Base-by-base conservation (phyloP, 2,888 invertebrate species). In the Epiperipatus broadwayi region DNA sequence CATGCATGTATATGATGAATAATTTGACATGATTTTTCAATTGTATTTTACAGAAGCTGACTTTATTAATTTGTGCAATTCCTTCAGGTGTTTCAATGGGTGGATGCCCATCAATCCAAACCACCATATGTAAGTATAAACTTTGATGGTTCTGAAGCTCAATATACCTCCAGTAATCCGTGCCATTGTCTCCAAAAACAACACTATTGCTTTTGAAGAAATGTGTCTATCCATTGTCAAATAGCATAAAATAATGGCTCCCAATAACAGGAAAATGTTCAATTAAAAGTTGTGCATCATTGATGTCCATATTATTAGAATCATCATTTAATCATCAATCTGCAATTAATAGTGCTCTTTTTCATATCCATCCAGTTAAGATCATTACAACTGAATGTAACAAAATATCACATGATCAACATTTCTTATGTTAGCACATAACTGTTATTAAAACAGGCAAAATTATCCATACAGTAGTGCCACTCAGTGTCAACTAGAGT, bases 91-190 rank as follows among this genome's bases (percentile, higher is more conserved):
- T 34, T 7, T 34, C 22, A 12, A 34, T 39, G 14, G 8, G 25
- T 18, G 34, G 39, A 19, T 27, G 28, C 12, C 25, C 29, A 27
- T 43, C 14, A 27, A 43, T 39, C 39, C 42, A 39, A 10, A 43
- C 21, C 19, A 40, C 25, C 37, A 44, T 40, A 30, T 44, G 44
- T 18, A 43, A 12, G 22, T 43, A 37, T 7, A 36, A 37, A 42
- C 42, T 43, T 7, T 32, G 34, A 10, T 15, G 25, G n/a, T 33
- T 36, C 12, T 36, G 32, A 32, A 36, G 33, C 16, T 32, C 35
- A 4, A 39, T 43, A 12, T 25, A 37, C 37, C 40, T 40, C 44
- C 40, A 44, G 21, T 43, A 43, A 35, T 44, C 40, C 16, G 20
- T n/a, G 8, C 43, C 25, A 16, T 31, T 8, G 8, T 35, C 38